A percentile compares a stretch with the other conserved stretches of the same genome.
Conservation (phyloP, 2,113 vertebrate genomes). For the Oryzias woworae region DNA sequence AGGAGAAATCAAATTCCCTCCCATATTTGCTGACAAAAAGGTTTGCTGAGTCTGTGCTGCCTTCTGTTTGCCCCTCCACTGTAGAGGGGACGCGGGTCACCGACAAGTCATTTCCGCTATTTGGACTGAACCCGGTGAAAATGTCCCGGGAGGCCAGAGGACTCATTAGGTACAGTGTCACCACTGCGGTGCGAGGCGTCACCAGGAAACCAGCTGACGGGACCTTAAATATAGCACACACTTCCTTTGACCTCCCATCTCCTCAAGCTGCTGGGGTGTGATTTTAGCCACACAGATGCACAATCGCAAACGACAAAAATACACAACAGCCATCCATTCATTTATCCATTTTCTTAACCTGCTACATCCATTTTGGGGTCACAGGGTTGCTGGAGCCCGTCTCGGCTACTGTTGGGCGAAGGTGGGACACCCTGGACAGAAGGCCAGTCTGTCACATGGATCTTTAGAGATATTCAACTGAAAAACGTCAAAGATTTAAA, state of each 20-base stretch:
- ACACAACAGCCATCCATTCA: neutral
- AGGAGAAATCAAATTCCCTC: slow-evolving; percentile 20
- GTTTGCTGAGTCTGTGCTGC: slow-evolving; percentile 45
- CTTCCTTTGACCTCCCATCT: slow-evolving; percentile 51
- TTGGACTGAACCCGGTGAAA: slow-evolving; percentile 51
- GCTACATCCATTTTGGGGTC: too few species aligned
- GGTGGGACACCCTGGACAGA: too few species aligned
- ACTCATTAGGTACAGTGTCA: slow-evolving; percentile 65
- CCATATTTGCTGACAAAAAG: slow-evolving; percentile 7
- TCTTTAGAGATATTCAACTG: neutral
- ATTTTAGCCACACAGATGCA: slow-evolving; percentile 4
- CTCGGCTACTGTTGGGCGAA: too few species aligned
- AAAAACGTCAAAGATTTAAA: too few species aligned
- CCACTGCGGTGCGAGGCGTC: slow-evolving; percentile 46
- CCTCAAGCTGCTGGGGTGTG: slow-evolving; percentile 30
- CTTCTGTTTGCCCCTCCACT: slow-evolving; percentile 35
- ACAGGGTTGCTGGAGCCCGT: too few species aligned
- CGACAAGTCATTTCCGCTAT: slow-evolving; percentile 57
- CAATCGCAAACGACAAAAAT: neutral
- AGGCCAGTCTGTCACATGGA: too few species aligned
- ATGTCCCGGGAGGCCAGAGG: slow-evolving; percentile 42
- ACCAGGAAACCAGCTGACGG: slow-evolving; percentile 56
- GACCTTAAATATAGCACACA: slow-evolving; percentile 56
- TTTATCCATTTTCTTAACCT: neutral
- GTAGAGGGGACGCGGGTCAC: slow-evolving; percentile 38